These are phyloP conservation scores for Bombyx mori DNA, from an alignment of 1,140 invertebrate genomes.

Conservation along the genomic window ASM3026992v2 NC_085116.1:12566001-12566500, in stretches of 20 bases:
- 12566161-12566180: no score
- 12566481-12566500: conserved; percentile 6
- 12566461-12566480: conserved; percentile 21
- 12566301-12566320: conserved; percentile 64
- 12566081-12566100: no score
- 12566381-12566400: conserved; percentile 36
- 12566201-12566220: no score
- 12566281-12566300: conserved; percentile 41
- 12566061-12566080: no score
- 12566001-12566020: no score
- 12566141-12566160: neutral
- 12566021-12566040: no score
- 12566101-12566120: no score
- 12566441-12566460: conserved; percentile 48
- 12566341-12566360: conserved; percentile 60
- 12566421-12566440: conserved; percentile 32
- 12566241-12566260: conserved; percentile 51
- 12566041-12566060: no score
- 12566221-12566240: conserved; percentile 9
- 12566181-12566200: no score
- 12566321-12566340: conserved; percentile 59
- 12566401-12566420: conserved; percentile 39
- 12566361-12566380: conserved; percentile 48
- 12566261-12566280: conserved; percentile 61
- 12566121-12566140: neutral